Base-by-base conservation (phyloP, 2,888 invertebrate species). In the Drosophila imparisetae region DNA sequence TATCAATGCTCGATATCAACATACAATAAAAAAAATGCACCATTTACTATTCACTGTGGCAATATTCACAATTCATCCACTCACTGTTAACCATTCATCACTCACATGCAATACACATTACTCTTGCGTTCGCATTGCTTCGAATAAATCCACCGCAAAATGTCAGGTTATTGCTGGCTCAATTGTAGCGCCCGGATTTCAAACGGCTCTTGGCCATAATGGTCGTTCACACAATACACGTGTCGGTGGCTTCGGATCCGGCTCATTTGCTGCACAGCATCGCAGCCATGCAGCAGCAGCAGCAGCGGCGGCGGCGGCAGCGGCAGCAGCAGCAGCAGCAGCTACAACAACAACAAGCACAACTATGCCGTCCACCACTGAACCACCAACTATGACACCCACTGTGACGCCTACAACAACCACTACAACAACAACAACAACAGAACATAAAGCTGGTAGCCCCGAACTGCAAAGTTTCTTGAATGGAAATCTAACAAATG, bases 101-200 rank as follows among this genome's bases (percentile, higher is more conserved):
- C 24, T 59, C 40, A 65, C 32, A 45, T 32, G 29, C 52, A 36
- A 21, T 40, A 54, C 48, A 63, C 32, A 27, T 48, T 60, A 42
- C 18, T 55, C 18, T 38, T 50, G 45, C 57, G 60, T 52, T 61
- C 48, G 59, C 63, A 53, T 61, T 72, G 40, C 55, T 59, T 65
- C 69, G 49, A 63, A 74, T 72, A 78, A 72, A 68, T 57, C 62
- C 52, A 61, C 73, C 24, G 21, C 29, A 54, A 45, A 57, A 63
- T 64, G 80, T 62, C 60, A 92, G 92, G 90, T 92, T 75, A 91
- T 92, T 75, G 92, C 92, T 75, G 92, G 92, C 74, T 92, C 92
- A 49, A 92, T 92, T 80, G 91, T 92, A 66, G 92, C 92, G 66
- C 92, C 92, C 53, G 92, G 92, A 89, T 92, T 92, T 80, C 85